A percentile compares a stretch with the other conserved stretches of the same genome.
These are phyloP conservation scores for Dromius quadrimaculatus DNA, from an alignment of 2,888 invertebrate species.

Conservation along the genomic window DNA sequence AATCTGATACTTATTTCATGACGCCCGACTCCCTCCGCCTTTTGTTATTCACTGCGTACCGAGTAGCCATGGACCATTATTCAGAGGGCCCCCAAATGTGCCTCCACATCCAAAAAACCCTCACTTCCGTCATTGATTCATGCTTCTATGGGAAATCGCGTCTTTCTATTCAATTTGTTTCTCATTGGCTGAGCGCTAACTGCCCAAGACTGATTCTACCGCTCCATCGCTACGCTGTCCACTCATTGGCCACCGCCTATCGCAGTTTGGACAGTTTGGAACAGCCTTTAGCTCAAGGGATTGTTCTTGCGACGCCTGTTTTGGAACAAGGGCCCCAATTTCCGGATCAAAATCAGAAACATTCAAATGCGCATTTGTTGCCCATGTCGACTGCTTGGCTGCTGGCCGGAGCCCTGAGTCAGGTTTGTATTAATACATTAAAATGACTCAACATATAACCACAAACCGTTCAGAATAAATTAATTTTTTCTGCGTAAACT, in stretches of 20 bases:
- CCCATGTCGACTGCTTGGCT: constrained; percentile 66
- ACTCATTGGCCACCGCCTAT: constrained; percentile 72
- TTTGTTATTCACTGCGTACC: constrained; percentile 80
- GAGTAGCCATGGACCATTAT: constrained; percentile 84
- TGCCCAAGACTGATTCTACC: constrained; percentile 81
- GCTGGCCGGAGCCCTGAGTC: constrained; percentile 64
- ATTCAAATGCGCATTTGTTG: constrained; percentile 62
- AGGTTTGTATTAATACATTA: too few relatives aligned
- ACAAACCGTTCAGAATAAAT: too few relatives aligned
- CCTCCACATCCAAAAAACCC: constrained; percentile 75
- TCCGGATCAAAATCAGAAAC: constrained; percentile 60
- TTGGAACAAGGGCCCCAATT: constrained; percentile 71
- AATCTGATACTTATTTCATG: constrained; percentile 71
- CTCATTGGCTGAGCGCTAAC: constrained; percentile 85
- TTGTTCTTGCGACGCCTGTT: constrained; percentile 83
- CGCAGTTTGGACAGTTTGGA: constrained; percentile 63
- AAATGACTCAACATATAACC: too few relatives aligned
- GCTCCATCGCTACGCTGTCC: constrained; percentile 74
- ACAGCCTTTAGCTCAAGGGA: constrained; percentile 62
- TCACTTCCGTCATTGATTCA: constrained; percentile 79
- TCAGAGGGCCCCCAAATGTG: constrained; percentile 73
- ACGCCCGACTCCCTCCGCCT: constrained; percentile 75
- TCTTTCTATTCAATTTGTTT: constrained; percentile 81
- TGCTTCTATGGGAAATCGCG: constrained; percentile 85
- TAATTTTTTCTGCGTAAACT: too few relatives aligned